A percentile compares a stretch with the other conserved stretches of the same genome.
These are phyloP conservation scores for Anseranas semipalmata DNA, from an alignment of 2,113 vertebrate genomes.

Conservation along the genomic window DNA sequence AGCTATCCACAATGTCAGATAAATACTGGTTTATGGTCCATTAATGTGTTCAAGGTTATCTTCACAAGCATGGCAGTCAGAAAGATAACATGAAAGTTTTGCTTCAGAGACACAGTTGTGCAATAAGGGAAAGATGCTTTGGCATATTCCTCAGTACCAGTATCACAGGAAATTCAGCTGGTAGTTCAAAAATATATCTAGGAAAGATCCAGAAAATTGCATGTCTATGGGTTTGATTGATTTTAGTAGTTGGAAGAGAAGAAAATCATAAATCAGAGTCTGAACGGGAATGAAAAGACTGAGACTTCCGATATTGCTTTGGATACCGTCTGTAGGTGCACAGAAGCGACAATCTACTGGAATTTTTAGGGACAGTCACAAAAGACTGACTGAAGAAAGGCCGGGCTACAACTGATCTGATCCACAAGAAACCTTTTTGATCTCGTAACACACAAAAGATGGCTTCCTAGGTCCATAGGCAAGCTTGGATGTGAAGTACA, in stretches of 20 bases:
- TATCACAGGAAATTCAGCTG: neutral
- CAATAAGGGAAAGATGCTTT: neutral
- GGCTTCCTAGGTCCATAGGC: slow-evolving; percentile 9
- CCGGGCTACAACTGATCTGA: neutral
- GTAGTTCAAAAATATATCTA: neutral
- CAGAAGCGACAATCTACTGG: neutral
- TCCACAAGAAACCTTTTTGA: slow-evolving; percentile 34
- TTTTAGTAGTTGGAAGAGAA: neutral
- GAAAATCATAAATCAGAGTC: slow-evolving; percentile 11
- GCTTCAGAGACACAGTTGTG: neutral
- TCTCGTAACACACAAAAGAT: neutral
- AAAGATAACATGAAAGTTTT: slow-evolving; percentile 21
- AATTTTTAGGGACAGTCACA: slow-evolving; percentile 8
- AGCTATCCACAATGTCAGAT: neutral
- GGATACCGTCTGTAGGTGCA: neutral
- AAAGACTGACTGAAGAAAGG: neutral
- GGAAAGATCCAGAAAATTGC: neutral
- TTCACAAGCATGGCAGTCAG: neutral
- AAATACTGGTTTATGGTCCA: slow-evolving; percentile 21
- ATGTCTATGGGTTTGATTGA: neutral
- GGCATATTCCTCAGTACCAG: neutral
- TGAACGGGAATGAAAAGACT: neutral
- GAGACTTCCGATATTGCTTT: neutral
- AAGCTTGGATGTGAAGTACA: neutral
- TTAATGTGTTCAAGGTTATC: slow-evolving; percentile 37